Evolutionary conservation across 1,140 invertebrate genomes (phyloP), one percentile per base, ranked within the genome.

Genomic region (Zaprionus africanus): DNA sequence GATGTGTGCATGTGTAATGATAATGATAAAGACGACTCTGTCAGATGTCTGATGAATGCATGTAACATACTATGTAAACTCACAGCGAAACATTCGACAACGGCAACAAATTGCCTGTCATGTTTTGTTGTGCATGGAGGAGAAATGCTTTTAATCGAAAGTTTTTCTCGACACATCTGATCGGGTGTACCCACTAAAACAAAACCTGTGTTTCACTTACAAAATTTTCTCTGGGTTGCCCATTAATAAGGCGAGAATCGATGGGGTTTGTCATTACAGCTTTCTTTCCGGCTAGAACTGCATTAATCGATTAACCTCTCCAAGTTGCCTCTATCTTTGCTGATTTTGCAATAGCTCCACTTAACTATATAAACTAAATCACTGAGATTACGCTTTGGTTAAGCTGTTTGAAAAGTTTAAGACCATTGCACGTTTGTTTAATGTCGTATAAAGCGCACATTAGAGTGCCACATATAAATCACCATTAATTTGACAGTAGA

Each of bases 401-500:
- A 49, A 5, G 46, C 17, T 12, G 22, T 49, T 49, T 13, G 46
- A 49, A 22, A 24, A 5, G 17, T 51, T 51, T 22, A 51, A 51
- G 46, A 51, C 46, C 46, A 51, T 51, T 24, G 46, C 46, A 51
- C 46, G 49, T 51, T 64, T 46, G 24, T 26, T 61, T 62, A 79
- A 51, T 22, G 46, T 51, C 19, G 46, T 70, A 64, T 69, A 67
- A 73, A 81, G 74, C 73, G 66, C 60, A 82, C 70, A 88, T 88
- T 87, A 86, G 71, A 54, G 71, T 51, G 66, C 69, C 76, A 83
- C 63, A 80, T 81, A 87, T 87, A 87, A 87, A 87, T 87, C 83
- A 87, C 77, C 81, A 88, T 87, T 87, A 87, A 87, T 87, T 88
- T 87, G 84, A 87, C 83, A 88, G 66, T 88, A 38, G 81, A 81